A percentile compares a stretch with the other conserved stretches of the same genome.
Evolutionary conservation across 1,140 invertebrate genomes (phyloP).

Genomic region (Heliconius hewitsoni): DNA sequence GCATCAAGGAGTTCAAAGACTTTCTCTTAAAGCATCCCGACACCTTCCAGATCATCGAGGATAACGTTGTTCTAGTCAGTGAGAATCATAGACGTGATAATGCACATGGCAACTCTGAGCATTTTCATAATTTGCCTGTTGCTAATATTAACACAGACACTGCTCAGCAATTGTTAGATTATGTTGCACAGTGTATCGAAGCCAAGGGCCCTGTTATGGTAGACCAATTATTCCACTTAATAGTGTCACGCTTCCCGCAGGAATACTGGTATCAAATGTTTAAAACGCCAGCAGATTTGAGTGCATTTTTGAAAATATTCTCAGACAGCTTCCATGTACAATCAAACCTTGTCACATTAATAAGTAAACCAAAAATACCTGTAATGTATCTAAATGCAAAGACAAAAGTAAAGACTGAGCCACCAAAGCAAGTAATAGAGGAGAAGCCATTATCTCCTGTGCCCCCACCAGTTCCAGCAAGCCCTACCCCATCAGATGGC

Average conservation of each 20-base stretch:
- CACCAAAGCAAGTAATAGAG: conserved; percentile 71
- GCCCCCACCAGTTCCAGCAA: conserved; percentile 63
- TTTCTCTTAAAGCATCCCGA: conserved; percentile 93
- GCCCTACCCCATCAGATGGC: conserved; percentile 75
- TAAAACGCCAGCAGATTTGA: conserved; percentile 92
- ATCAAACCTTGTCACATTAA: conserved; percentile 91
- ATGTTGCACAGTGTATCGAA: conserved; percentile 89
- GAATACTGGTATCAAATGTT: conserved; percentile 91
- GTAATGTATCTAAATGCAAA: conserved; percentile 81
- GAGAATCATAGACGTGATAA: conserved; percentile 82
- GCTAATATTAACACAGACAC: conserved; percentile 90
- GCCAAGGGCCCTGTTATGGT: conserved; percentile 90
- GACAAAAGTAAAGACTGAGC: conserved; percentile 75
- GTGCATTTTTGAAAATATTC: conserved; percentile 94
- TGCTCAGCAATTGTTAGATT: conserved; percentile 88
- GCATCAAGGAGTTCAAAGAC: conserved; percentile 96
- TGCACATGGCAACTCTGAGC: conserved; percentile 82
- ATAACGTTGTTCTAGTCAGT: conserved; percentile 86
- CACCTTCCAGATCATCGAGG: conserved; percentile 93
- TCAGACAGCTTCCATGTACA: conserved; percentile 95
- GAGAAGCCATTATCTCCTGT: conserved; percentile 64
- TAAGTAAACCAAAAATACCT: conserved; percentile 86
- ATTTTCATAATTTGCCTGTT: conserved; percentile 85
- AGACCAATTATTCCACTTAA: conserved; percentile 91
- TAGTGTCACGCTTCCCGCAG: conserved; percentile 89